Evolutionary conservation across 1,140 invertebrate species (phyloP), one percentile per base, ranked within the genome.

Genomic region (Lepidurus arcticus): DNA sequence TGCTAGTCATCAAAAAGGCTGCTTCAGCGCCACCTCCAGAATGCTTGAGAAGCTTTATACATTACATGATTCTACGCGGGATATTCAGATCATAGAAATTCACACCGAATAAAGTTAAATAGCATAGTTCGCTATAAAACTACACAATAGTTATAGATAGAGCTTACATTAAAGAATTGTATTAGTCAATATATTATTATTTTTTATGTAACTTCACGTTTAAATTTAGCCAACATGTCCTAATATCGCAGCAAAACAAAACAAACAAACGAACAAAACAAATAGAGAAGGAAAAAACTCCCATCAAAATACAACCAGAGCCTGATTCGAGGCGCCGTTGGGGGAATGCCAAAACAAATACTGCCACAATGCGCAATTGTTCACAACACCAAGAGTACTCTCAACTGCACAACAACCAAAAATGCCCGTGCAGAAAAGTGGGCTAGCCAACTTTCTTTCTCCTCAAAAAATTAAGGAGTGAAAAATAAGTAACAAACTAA

Each of bases 281-380:
- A 34, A 34, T 34, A 34, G 34, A 3, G 3, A 34, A 34, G 34
- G 34, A 34, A 34, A 34, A 34, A 34, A 34, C 34, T 34, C 7
- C 8, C 1, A 65, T 16, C 16, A 16, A 65, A 65, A 65, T 7
- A 65, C 53, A 65, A 65, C 47, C 13, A 21, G n/a, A 65, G 21
- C 53, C 53, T 65, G n/a, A 65, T 1, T 21, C 7, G 53, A 21
- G 21, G 53, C 53, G 16, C 53, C 6, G 21, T 65, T 65, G 6
- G 53, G 53, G 53, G 53, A 65, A 65, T 65, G n/a, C 53, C 8
- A 65, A 65, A 65, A 65, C 21, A n/a, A 65, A 65, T 65, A 65
- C 53, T 65, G 10, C 21, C 53, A 34, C n/a, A 65, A 16, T 16
- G 8, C n/a, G 8, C 53, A 65, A 65, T 13, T 7, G 16, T 65